Conservation (phyloP, 2,797 vertebrate species). For the Paramormyrops hopkinsi region DNA sequence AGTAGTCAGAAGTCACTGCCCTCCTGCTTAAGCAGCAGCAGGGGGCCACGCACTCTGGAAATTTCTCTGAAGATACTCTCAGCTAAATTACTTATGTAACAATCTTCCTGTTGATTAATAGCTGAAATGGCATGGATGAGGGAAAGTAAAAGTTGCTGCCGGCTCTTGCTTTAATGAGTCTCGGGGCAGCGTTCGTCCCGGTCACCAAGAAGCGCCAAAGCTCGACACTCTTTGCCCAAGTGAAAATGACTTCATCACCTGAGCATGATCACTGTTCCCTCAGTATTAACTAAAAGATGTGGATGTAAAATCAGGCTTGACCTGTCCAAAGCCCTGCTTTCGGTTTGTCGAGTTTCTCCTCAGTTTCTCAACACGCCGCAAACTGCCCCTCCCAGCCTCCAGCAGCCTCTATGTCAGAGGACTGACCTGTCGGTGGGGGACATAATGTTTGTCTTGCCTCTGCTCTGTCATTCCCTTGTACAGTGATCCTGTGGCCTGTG, state of each 20-base stretch:
- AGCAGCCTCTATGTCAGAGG: neutral
- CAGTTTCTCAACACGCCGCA: neutral
- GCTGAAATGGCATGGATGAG: conserved; percentile 45
- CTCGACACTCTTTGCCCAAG: neutral
- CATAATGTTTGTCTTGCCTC: neutral
- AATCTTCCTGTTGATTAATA: conserved; percentile 54
- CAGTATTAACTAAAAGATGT: conserved; percentile 3
- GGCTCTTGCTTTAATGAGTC: conserved; percentile 38
- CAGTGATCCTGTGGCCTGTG: neutral
- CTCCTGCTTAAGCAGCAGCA: conserved; percentile 62
- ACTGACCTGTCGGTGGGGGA: neutral
- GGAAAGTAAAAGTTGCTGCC: neutral
- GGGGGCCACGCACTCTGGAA: conserved; percentile 53
- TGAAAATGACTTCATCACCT: conserved; percentile 16
- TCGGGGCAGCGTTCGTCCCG: neutral
- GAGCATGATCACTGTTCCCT: neutral
- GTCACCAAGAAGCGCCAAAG: neutral
- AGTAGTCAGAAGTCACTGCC: conserved; percentile 40
- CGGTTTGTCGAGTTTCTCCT: neutral
- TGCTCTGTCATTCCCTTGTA: neutral
- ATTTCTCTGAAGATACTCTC: conserved; percentile 47
- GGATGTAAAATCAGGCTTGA: neutral
- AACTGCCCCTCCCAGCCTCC: neutral
- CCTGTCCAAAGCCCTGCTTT: neutral
- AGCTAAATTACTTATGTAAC: conserved; percentile 25